Percentiles rank a stretch among this genome's conserved stretches.
These are phyloP conservation scores for Sinodicranocentrus sp. DNA, from an alignment of 2,888 invertebrate genomes.

Conservation along the genomic window DNA sequence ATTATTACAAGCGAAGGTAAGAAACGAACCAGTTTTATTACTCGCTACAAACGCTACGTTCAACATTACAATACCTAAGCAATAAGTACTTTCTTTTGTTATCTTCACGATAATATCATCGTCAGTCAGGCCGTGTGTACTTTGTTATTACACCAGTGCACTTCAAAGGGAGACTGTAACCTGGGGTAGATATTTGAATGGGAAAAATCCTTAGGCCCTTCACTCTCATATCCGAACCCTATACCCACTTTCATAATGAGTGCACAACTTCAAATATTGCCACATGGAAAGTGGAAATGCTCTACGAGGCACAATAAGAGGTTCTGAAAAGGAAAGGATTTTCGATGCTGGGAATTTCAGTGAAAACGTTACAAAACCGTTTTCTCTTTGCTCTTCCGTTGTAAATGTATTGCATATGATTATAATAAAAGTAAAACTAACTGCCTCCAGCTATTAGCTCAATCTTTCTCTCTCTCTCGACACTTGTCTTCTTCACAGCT, in stretches of 20 bases:
- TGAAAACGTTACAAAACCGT: slow-evolving; percentile 8
- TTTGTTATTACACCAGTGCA: slow-evolving; percentile 31
- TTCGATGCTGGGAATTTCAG: not conserved
- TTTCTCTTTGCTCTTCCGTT: slow-evolving; percentile 12
- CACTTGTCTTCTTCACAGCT: slow-evolving; percentile 10
- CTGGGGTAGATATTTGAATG: no score
- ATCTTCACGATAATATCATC: slow-evolving; percentile 2
- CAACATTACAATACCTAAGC: not conserved
- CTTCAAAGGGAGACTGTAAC: slow-evolving; percentile 16
- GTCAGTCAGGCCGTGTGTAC: slow-evolving; percentile 1
- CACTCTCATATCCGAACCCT: no score
- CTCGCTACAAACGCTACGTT: not conserved
- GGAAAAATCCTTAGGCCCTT: no score
- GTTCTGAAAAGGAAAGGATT: not conserved
- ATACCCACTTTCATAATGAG: no score
- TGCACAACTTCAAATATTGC: no score
- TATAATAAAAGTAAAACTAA: slow-evolving; percentile 11
- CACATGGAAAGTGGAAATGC: no score
- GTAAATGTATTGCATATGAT: not conserved
- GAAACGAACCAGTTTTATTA: not conserved
- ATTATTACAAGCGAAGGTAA: slow-evolving; percentile 10
- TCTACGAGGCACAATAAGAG: no score
- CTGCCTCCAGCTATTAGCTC: slow-evolving; percentile 36
- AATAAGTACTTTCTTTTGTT: slow-evolving; percentile 12
- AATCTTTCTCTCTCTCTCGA: not conserved